These are phyloP conservation scores for Aix galericulata DNA, from an alignment of 2,113 vertebrate species.

Conservation along the genomic window DNA sequence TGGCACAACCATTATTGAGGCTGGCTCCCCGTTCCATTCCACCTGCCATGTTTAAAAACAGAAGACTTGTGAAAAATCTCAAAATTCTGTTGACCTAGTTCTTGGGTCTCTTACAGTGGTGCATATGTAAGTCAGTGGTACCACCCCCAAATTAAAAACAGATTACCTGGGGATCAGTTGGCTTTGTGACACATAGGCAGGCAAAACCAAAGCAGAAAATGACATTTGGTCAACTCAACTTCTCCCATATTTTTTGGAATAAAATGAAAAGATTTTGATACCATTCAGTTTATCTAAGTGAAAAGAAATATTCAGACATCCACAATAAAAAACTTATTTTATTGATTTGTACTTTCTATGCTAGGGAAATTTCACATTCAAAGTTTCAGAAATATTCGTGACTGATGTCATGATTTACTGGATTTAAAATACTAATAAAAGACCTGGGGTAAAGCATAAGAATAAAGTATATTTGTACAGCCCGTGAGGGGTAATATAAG, in stretches of 20 bases:
- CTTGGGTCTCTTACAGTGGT: neutral
- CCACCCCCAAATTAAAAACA: neutral
- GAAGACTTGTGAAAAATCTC: neutral
- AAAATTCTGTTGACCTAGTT: neutral
- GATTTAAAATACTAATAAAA: slow-evolving; percentile 15
- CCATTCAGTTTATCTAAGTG: neutral
- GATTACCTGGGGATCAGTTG: neutral
- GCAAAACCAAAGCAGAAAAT: neutral
- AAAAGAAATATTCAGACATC: neutral
- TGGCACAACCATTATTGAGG: neutral
- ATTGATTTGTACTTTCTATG: neutral
- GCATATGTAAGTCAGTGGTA: neutral
- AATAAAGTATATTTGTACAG: neutral
- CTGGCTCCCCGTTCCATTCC: neutral
- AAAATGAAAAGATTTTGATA: neutral
- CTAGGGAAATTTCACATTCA: neutral
- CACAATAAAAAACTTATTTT: neutral
- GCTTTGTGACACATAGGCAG: neutral
- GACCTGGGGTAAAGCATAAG: neutral
- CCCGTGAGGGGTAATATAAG: neutral
- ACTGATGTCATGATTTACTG: neutral
- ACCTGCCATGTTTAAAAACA: neutral
- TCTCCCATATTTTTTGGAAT: neutral
- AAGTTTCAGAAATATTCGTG: slow-evolving; percentile 5
- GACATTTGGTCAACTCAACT: neutral